These are phyloP conservation scores for Embidobia sp. DNA, from an alignment of 2,888 invertebrate species.

Conservation along the genomic window DNA sequence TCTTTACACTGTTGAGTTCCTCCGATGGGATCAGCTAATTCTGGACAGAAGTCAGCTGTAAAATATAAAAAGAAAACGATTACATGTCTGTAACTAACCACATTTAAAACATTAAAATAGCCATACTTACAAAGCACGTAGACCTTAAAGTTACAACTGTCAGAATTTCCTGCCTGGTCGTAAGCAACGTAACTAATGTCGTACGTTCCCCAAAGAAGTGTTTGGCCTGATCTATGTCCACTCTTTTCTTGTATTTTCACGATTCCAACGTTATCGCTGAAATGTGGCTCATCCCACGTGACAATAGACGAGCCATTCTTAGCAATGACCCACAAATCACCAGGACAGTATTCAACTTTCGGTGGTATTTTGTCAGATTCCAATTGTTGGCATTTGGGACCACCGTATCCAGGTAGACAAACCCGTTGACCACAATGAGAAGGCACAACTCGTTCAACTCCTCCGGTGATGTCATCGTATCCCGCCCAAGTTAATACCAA, in stretches of 20 bases:
- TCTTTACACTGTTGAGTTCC: constrained; percentile 96
- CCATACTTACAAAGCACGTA: constrained; percentile 90
- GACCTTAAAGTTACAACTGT: constrained; percentile 94
- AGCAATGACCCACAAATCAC: constrained; percentile 96
- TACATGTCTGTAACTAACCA: no score
- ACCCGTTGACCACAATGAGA: constrained; percentile 95
- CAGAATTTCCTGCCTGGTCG: constrained; percentile 95
- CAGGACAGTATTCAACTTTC: constrained; percentile 93
- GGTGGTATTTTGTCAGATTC: constrained; percentile 93
- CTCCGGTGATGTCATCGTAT: constrained; percentile 93
- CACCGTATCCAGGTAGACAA: constrained; percentile 94
- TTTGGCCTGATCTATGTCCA: constrained; percentile 93
- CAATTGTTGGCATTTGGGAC: constrained; percentile 91
- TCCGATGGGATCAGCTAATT: constrained; percentile 93
- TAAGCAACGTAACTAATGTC: constrained; percentile 96
- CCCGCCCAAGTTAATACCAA: constrained; percentile 96
- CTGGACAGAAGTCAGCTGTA: constrained; percentile 95
- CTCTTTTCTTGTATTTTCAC: constrained; percentile 90
- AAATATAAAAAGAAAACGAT: no score
- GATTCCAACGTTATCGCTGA: constrained; percentile 93
- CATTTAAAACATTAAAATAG: neutral
- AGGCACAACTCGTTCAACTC: constrained; percentile 94
- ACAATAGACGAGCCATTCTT: constrained; percentile 95
- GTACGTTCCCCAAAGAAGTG: constrained; percentile 94
- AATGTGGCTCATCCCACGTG: constrained; percentile 95